A percentile compares a stretch with the other conserved stretches of the same genome.
Evolutionary conservation across 2,797 vertebrate species (phyloP).

Genomic region (Sebastes umbrosus): DNA sequence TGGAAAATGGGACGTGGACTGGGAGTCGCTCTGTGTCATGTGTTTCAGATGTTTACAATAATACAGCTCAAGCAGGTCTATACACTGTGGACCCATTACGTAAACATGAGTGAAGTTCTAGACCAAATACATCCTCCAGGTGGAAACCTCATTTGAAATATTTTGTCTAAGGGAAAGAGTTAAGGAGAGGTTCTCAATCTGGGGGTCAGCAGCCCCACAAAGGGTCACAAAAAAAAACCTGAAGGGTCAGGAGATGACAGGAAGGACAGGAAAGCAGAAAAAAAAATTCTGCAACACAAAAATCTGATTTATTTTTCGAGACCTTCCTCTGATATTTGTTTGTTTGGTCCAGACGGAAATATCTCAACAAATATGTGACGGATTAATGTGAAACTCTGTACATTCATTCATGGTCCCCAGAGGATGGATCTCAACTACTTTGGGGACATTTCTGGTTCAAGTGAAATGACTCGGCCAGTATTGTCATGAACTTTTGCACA

Average conservation of each 20-base stretch:
- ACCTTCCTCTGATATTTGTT: neutral
- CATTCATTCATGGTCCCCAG: neutral
- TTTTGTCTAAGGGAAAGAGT: conserved; percentile 17
- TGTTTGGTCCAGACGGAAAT: neutral
- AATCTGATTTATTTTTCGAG: neutral
- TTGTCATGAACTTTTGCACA: neutral
- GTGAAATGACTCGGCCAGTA: accelerated
- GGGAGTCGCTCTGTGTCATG: conserved; percentile 38
- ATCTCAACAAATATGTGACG: neutral
- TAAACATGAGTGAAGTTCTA: conserved; percentile 37
- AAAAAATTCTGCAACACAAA: neutral
- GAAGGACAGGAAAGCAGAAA: neutral
- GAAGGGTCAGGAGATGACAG: neutral
- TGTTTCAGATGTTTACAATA: conserved; percentile 67
- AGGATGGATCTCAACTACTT: neutral
- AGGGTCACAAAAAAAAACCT: neutral
- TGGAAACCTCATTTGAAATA: conserved; percentile 42
- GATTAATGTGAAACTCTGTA: neutral
- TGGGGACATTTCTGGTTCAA: no score
- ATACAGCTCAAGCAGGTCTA: conserved; percentile 38
- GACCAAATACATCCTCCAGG: conserved; percentile 46
- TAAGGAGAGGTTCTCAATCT: neutral
- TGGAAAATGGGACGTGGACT: conserved; percentile 57
- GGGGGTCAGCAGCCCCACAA: neutral
- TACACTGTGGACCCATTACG: conserved; percentile 16